Conservation (phyloP, 2,888 invertebrate genomes). For the Rotaria sp. region DNA sequence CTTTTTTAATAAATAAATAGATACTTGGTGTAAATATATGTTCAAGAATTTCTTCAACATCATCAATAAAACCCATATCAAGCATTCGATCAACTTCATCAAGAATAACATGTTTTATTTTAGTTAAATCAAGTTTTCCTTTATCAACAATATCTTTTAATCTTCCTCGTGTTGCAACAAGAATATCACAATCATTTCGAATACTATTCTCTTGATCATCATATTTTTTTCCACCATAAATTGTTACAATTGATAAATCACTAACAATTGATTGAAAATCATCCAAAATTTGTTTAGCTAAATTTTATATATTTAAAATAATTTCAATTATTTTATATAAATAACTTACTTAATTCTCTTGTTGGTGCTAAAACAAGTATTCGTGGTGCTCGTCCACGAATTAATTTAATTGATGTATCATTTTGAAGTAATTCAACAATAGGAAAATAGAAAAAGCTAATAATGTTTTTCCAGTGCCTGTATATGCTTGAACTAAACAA, state of each 20-base stretch:
- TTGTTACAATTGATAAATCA: slow-evolving; percentile 85
- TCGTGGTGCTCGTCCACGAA: slow-evolving; percentile 20
- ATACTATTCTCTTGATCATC: slow-evolving; percentile 78
- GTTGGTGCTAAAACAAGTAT: slow-evolving; percentile 85
- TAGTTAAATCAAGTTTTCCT: slow-evolving; percentile 60
- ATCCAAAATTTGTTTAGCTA: slow-evolving; percentile 88
- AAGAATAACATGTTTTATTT: slow-evolving; percentile 64
- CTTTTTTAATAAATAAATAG: neutral
- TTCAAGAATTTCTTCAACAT: slow-evolving; percentile 38
- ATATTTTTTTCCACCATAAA: slow-evolving; percentile 65
- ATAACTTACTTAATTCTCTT: slow-evolving; percentile 66
- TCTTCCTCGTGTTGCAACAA: slow-evolving; percentile 94
- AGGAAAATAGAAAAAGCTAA: slow-evolving; percentile 91
- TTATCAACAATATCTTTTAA: slow-evolving; percentile 94
- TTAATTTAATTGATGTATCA: neutral
- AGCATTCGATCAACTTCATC: slow-evolving; percentile 95
- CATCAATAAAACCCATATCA: slow-evolving; percentile 82
- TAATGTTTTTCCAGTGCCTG: slow-evolving; percentile 98
- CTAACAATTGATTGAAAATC: slow-evolving; percentile 77
- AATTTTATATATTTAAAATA: neutral
- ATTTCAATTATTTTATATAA: no score
- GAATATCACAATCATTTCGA: slow-evolving; percentile 83
- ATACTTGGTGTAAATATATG: slow-evolving; percentile 33
- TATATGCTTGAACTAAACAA: slow-evolving; percentile 57
- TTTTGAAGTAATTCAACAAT: slow-evolving; percentile 51